Evolutionary conservation across 2,888 invertebrate genomes (phyloP), one percentile per base, ranked within the genome.

Genomic region (Dione vanillae): DNA sequence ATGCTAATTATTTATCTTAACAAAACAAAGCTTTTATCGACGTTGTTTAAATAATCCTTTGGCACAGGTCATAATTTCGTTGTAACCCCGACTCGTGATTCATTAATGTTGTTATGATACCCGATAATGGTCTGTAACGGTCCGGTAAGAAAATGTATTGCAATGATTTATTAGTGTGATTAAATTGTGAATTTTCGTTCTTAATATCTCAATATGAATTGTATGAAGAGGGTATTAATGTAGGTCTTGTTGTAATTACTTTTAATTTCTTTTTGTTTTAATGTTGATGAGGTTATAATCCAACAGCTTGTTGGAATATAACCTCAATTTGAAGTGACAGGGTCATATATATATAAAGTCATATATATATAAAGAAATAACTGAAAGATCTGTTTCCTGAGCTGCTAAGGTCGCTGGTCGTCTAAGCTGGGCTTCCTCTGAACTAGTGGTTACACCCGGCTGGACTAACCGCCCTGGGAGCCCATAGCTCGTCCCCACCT

Each of bases 101-200:
- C 82, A 81, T 83, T 82, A 81, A 77, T 75, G 75, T 76, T 77
- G 80, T 82, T 83, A 81, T 81, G 78, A 81, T 77, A 75, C 74
- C 71, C 76, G 80, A 79, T 82, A 81, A 77, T 74, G 69, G 68
- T 69, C 67, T 71, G 75, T 78, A 75, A 76, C 73, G 66, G 74
- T 56, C 61, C 69, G 27, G 67, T 62, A 69, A 69, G 69, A 65
- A 67, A 72, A 67, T 68, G 65, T 71, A 51, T 68, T 65, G 71
- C 43, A 6, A 9, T 43, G 27, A 27, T 61, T 61, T 61, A 61
- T 61, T 27, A 14, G 27, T 40, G 5, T 45, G 27, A n/a, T 43
- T 35, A 27, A 27, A 45, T 43, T 27, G 27, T 27, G 27, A 52
- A 52, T 14, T 54, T 37, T 12, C 3, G n/a, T 3, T 54, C 54